A percentile compares a stretch with the other conserved stretches of the same genome.
These are phyloP conservation scores for Xylophagus ater DNA, from an alignment of 2,888 invertebrate genomes.

Conservation along the genomic window DNA sequence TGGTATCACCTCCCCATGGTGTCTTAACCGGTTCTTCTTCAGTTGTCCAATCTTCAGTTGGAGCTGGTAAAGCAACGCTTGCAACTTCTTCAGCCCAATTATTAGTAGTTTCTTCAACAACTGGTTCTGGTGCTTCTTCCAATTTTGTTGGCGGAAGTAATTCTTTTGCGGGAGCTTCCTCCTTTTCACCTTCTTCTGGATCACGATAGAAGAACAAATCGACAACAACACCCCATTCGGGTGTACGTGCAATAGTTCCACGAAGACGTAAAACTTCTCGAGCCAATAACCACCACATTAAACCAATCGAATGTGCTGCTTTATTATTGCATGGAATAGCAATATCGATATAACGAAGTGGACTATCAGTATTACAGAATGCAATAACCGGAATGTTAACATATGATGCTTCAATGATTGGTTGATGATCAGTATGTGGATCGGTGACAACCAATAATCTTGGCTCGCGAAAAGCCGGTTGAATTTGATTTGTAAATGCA, in stretches of 20 bases:
- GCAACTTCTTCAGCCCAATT: constrained; percentile 46
- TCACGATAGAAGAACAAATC: no score
- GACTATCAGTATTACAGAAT: constrained; percentile 95
- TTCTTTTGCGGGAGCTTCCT: constrained; percentile 83
- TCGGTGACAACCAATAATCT: constrained; percentile 93
- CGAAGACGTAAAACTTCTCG: constrained; percentile 90
- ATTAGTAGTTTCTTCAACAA: constrained; percentile 40
- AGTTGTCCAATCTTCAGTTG: constrained; percentile 35
- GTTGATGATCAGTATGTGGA: constrained; percentile 88
- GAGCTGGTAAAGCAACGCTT: constrained; percentile 33
- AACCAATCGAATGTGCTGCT: constrained; percentile 89
- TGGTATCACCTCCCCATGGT: constrained; percentile 38
- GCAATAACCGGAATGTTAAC: constrained; percentile 99
- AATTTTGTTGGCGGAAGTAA: constrained; percentile 29
- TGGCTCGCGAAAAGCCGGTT: constrained; percentile 98
- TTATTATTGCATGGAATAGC: constrained; percentile 99
- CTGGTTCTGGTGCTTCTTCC: constrained; percentile 39
- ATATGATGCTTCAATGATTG: constrained; percentile 97
- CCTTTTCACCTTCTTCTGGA: constrained; percentile 96
- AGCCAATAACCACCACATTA: constrained; percentile 99
- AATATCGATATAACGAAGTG: constrained; percentile 92
- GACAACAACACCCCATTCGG: constrained; percentile 95
- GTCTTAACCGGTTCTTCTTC: constrained; percentile 35
- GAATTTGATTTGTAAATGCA: constrained; percentile 91
- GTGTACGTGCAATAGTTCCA: constrained; percentile 82